These are phyloP conservation scores for Diprion similis DNA, from an alignment of 1,140 invertebrate species.

Conservation along the genomic window DNA sequence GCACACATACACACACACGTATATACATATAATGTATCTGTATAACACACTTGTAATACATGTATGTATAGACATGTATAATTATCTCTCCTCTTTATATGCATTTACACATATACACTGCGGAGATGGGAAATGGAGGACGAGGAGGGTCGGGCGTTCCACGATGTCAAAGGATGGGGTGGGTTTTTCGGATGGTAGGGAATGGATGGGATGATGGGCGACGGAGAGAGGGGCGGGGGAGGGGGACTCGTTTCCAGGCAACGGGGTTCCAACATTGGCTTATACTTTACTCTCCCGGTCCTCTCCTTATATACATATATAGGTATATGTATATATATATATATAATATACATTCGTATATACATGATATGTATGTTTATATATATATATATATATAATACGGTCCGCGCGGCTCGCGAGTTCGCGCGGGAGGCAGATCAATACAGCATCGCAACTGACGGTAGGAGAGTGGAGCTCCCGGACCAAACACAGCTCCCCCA, in stretches of 20 bases:
- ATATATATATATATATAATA: no score
- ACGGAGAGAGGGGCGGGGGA: conserved; percentile 59
- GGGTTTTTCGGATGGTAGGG: conserved; percentile 52
- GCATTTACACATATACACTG: background rate
- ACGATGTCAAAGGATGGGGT: conserved; percentile 45
- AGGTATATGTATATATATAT: no score
- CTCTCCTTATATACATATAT: conserved; percentile 10
- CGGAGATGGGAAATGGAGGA: conserved; percentile 35
- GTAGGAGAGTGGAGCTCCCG: conserved; percentile 44
- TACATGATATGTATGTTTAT: no score
- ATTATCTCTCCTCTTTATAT: no score
- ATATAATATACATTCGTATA: no score
- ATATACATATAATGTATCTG: no score
- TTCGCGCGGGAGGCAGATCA: conserved; percentile 46
- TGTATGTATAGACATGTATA: no score
- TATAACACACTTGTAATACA: no score
- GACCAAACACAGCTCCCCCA: conserved; percentile 54
- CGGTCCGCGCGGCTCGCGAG: background rate
- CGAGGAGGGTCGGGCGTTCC: conserved; percentile 52
- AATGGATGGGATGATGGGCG: conserved; percentile 51
- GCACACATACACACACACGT: no score
- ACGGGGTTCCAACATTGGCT: conserved; percentile 59
- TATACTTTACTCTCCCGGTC: conserved; percentile 54
- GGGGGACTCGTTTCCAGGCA: conserved; percentile 62
- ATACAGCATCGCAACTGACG: conserved; percentile 55